phyloP scores from a whole-genome alignment of 2,888 invertebrate species.

The Orchesella flavescens region DNA sequence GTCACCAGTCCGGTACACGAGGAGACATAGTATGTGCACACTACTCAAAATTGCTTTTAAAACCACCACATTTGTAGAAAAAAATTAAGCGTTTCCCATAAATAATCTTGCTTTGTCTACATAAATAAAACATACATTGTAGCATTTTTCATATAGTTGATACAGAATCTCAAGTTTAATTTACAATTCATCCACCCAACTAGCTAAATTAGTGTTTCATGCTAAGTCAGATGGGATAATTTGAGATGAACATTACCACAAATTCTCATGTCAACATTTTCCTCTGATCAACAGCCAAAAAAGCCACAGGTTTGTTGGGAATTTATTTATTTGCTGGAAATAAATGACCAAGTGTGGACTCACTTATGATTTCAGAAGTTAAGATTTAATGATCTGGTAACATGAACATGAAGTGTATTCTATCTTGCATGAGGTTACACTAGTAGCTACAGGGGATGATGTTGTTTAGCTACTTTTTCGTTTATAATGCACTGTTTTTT shows the following conservation, averaged over 20 bases:
- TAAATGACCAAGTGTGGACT: slow-evolving; percentile 39
- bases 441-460: too few relatives aligned
- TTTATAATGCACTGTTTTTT: too few relatives aligned
- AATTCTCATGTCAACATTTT: slow-evolving; percentile 44
- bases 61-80: neutral
- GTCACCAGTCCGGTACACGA: too few relatives aligned
- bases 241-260: slow-evolving; percentile 48
- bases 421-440: too few relatives aligned
- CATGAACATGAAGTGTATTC: slow-evolving; percentile 22
- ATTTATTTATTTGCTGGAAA: slow-evolving; percentile 24
- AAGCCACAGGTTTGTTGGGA: slow-evolving; percentile 10
- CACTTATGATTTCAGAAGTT: slow-evolving; percentile 19
- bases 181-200: slow-evolving; percentile 24
- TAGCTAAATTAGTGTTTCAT: slow-evolving; percentile 7
- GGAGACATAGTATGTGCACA: neutral
- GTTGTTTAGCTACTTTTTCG: too few relatives aligned
- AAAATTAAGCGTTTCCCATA: slow-evolving; percentile 39
- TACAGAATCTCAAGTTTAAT: slow-evolving; percentile 28
- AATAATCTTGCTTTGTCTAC: slow-evolving; percentile 21
- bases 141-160: neutral
- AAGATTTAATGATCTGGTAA: slow-evolving; percentile 39
- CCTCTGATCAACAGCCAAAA: slow-evolving; percentile 39
- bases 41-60: slow-evolving; percentile 23
- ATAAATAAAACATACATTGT: neutral
- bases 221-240: slow-evolving; percentile 44